Base-by-base conservation (phyloP, 2,113 vertebrate species). In the Gambusia holbrooki region DNA sequence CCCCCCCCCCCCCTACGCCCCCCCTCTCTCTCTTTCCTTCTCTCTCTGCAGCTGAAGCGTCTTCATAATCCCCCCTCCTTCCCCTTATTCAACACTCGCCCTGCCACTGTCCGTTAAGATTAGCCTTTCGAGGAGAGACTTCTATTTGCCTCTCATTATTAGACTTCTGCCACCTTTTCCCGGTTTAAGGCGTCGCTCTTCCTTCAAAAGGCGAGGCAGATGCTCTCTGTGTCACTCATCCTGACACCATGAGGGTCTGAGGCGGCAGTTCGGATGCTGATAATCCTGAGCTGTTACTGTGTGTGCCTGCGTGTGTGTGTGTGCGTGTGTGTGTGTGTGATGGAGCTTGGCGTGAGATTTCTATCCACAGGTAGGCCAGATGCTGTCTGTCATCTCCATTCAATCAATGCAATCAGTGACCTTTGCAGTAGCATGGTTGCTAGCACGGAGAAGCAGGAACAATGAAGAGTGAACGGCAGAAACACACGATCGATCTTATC, bases 141-240 rank as follows among this genome's bases (percentile, higher is more conserved):
- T 93, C 88, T 83, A 92, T 94, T 94, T 93, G 88, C 84, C 71
- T 90, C 89, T 93, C 84, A 93, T 93, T 94, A 92, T 89, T 85
- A 83, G 84, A 86, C 85, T 85, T 85, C 71, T 84, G 84, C 86
- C 87, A 79, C 84, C 86, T 87, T 78, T 73, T 60, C 42, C 66
- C 48, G 77, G 78, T 73, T 84, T 84, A 51, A 77, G 51, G 19
- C 73, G 10, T 45, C 73, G 71, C 81, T 80, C 87, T 76, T 77
- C 77, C 84, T 64, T 76, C 45, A 77, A 63, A 28, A 85, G 81
- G 86, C 87, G 81, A 82, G 73, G 76, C 73, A 74, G 80, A 85
- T 77, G 86, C 66, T 81, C 80, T 81, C 68, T 61, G 73, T 85
- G 89, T 89, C 86, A 86, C 88, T 90, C 87, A 90, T 80, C 73